Evolutionary conservation across 2,113 vertebrate species (phyloP).

Genomic region (Sapajus apella): DNA sequence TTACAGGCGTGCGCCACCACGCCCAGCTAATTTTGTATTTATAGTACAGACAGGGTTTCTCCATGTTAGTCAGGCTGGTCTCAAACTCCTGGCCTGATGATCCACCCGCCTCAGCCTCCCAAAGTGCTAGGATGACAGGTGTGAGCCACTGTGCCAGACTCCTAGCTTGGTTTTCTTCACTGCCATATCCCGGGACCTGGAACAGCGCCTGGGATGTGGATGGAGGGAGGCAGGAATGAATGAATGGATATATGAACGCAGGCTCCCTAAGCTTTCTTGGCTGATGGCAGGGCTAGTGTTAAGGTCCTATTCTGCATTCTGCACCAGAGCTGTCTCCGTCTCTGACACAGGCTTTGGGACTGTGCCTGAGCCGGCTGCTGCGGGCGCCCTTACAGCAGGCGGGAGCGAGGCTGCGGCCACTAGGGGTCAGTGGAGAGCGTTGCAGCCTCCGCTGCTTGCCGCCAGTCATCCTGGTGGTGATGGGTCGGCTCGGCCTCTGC

Average conservation of each 20-base stretch:
- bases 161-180: not conserved
- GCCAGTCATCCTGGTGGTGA: not conserved
- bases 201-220: not conserved
- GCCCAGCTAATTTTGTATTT: too few relatives aligned
- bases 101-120: too few relatives aligned
- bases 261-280: not conserved
- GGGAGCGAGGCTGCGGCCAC: not conserved
- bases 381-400: not conserved
- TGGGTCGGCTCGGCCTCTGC: too few relatives aligned
- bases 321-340: not conserved
- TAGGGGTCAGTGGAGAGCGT: slow-evolving; percentile 23
- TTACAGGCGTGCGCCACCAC: too few relatives aligned
- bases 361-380: not conserved
- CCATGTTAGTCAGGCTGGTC: too few relatives aligned
- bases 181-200: not conserved
- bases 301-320: not conserved
- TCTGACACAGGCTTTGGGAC: not conserved
- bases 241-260: not conserved
- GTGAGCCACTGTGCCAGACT: too few relatives aligned
- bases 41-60: too few relatives aligned
- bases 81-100: too few relatives aligned
- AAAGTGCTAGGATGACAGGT: too few relatives aligned
- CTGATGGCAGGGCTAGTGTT: not conserved
- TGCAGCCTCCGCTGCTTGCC: not conserved
- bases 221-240: not conserved